These are phyloP conservation scores for Caenorhabditis afra DNA, from an alignment of 2,888 invertebrate genomes.

Conservation along the genomic window DNA sequence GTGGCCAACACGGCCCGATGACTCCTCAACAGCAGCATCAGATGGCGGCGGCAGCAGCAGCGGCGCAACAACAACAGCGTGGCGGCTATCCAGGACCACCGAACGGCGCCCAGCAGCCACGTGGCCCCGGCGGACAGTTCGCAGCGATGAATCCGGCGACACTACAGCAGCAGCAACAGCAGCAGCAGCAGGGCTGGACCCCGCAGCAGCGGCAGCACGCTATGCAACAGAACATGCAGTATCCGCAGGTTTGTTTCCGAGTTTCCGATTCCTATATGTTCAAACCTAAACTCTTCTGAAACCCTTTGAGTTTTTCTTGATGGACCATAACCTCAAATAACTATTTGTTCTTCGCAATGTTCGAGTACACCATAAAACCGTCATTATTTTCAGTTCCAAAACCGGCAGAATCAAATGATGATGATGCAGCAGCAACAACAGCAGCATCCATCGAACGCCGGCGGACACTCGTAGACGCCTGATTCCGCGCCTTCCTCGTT, in stretches of 20 bases:
- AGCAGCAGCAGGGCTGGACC: conserved; percentile 39
- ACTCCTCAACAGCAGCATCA: conserved; percentile 53
- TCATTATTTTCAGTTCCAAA: conserved; percentile 31
- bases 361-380: too few species aligned
- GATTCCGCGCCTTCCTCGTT: neutral
- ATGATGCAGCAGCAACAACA: conserved; percentile 43
- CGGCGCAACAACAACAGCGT: conserved; percentile 15
- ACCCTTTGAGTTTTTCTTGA: too few species aligned
- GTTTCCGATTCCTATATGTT: neutral
- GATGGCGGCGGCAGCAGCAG: conserved; percentile 34
- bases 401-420: conserved; percentile 50
- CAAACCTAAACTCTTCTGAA: too few species aligned
- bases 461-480: conserved; percentile 23
- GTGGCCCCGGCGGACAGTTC: conserved; percentile 63
- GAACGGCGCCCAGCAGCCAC: conserved; percentile 33
- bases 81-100: conserved; percentile 36
- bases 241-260: conserved; percentile 38
- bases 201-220: conserved; percentile 27
- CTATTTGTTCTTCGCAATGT: too few species aligned
- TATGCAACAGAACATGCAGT: conserved; percentile 40
- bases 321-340: neutral
- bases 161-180: conserved; percentile 41
- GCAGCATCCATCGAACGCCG: conserved; percentile 48
- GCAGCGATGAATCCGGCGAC: conserved; percentile 50
- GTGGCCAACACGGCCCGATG: neutral